phyloP scores from a whole-genome alignment of 2,113 vertebrate species.

The Gobio gobio region DNA sequence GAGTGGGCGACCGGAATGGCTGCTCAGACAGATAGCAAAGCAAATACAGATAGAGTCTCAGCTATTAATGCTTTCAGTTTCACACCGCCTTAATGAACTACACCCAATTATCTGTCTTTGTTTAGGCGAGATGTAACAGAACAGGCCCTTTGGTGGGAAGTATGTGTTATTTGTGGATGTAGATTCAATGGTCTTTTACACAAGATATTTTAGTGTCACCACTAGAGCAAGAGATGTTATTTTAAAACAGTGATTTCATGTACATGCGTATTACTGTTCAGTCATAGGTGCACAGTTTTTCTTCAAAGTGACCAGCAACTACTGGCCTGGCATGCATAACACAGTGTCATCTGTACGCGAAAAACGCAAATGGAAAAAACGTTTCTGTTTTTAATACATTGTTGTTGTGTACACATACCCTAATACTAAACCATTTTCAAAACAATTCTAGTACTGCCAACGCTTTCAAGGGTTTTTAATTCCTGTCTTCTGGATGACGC shows the following conservation, averaged over 20 bases:
- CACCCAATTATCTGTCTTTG: conserved; percentile 29
- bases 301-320: too few species aligned
- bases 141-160: conserved; percentile 14
- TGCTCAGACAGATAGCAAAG: conserved; percentile 55
- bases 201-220: background rate
- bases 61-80: conserved; percentile 45
- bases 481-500: too few species aligned
- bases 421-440: too few species aligned
- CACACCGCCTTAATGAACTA: conserved; percentile 33
- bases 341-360: too few species aligned
- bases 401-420: too few species aligned
- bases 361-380: too few species aligned
- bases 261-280: too few species aligned
- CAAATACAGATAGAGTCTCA: conserved; percentile 50
- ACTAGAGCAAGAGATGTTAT: background rate
- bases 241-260: background rate
- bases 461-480: too few species aligned
- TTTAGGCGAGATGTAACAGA: conserved; percentile 31
- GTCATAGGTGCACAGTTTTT: too few species aligned
- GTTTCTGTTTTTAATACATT: too few species aligned
- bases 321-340: too few species aligned
- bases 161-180: conserved; percentile 44
- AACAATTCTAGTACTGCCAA: too few species aligned
- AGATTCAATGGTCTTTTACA: background rate
- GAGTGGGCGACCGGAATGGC: conserved; percentile 60